These are phyloP conservation scores for Plebejus argus DNA, from an alignment of 2,888 invertebrate genomes.

Conservation along the genomic window DNA sequence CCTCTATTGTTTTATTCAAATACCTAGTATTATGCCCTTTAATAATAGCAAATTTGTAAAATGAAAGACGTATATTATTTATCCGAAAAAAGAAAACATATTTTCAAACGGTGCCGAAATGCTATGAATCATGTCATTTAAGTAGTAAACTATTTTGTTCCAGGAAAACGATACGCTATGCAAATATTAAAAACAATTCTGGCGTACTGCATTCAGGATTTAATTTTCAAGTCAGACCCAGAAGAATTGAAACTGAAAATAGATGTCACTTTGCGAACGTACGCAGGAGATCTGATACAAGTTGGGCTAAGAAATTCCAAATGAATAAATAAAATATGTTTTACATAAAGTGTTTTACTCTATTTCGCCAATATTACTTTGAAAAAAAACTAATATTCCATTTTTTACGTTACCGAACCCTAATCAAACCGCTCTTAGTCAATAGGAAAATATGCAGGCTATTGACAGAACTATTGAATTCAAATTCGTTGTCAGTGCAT, in stretches of 20 bases:
- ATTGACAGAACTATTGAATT: not conserved
- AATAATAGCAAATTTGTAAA: too few relatives aligned
- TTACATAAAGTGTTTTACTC: not conserved
- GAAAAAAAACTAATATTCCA: not conserved
- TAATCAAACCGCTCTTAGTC: not conserved
- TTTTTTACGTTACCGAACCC: not conserved
- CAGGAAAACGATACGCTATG: conserved; percentile 65
- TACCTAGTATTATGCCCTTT: too few relatives aligned
- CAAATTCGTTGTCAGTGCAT: not conserved
- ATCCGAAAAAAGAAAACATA: too few relatives aligned
- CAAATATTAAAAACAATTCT: conserved; percentile 58
- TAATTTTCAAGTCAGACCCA: conserved; percentile 52
- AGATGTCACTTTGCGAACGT: conserved; percentile 53
- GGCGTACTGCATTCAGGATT: conserved; percentile 53
- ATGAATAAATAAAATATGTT: not conserved
- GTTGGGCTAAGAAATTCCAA: conserved; percentile 44
- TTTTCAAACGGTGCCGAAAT: too few relatives aligned
- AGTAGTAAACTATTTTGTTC: conserved; percentile 31
- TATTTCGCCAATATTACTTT: too few relatives aligned
- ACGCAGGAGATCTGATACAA: conserved; percentile 54
- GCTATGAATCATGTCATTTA: not conserved
- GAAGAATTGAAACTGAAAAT: conserved; percentile 54
- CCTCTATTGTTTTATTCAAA: too few relatives aligned
- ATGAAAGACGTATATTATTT: too few relatives aligned
- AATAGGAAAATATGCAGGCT: not conserved